Base-by-base conservation (phyloP, 2,113 vertebrate species). In the Sebastes schlegelii region DNA sequence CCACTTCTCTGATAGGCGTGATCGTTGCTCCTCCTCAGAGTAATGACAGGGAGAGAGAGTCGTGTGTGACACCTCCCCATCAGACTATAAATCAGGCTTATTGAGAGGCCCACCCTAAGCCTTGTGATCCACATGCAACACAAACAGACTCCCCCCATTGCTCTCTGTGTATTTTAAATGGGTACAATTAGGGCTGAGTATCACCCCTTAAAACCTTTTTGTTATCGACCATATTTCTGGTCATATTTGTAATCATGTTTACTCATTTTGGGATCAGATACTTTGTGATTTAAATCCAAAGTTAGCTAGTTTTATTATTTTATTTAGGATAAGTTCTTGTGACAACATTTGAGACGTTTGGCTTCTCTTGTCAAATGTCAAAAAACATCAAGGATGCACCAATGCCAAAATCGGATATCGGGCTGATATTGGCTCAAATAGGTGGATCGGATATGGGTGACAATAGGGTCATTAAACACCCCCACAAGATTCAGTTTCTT, bases 31-130 rank as follows among this genome's bases (percentile, higher is more conserved):
- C 68, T 66, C 77, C 65, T 71, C 43, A 40, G 78, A 77, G 85
- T 92, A 91, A 92, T 88, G 90, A 92, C 78, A 86, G 79, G 87
- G 85, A 74, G 60, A 66, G 58, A 85, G 86, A 86, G 75, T 75
- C 43, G 19, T 74, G 57, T 8, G 75, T 83, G 86, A 77, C 74
- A 90, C 68, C 75, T 81, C 65, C 64, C 80, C 76, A 87, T 91
- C 90, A 87, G 82, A 64, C 83, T 71, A 83, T 89, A 91, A 85
- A 90, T 92, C 91, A 82, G 76, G 21, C 26, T 6, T 68, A 84
- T 85, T 77, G 76, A 84, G 87, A 67, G 77, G 83, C 87, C 86
- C 79, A 81, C 67, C 80, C 80, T 67, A 64, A 73, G 72, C 71
- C 79, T 65, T 51, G 11, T 74, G 63, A 73, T 85, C 49, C 62